Evolutionary conservation across 1,140 invertebrate genomes (phyloP), one percentile per base, ranked within the genome.

Genomic region (Bombus consobrinus): DNA sequence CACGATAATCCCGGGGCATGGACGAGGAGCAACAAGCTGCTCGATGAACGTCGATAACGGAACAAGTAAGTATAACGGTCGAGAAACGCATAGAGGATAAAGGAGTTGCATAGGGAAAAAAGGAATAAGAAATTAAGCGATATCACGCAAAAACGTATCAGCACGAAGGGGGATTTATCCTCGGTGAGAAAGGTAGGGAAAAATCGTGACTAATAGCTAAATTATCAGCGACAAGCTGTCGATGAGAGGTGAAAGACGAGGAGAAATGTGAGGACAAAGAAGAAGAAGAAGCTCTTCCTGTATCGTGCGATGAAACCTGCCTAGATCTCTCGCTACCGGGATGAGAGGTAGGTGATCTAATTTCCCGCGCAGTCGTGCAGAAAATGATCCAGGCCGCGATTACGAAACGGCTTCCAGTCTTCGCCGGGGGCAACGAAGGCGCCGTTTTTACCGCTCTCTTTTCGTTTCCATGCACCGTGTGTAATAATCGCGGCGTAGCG

Each of bases 331-430:
- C 90, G 93, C 93, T 94, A 95, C 94, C 92, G 93, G 93, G 94
- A 94, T 93, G 93, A 88, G 93, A 93, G 94, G 92, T 94, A 93
- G 94, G 92, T 95, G 95, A 95, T 95, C 95, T 94, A 95, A 95
- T 95, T 95, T 95, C 94, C 92, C 93, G 93, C 81, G 93, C 94
- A 95, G 94, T 95, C 94, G 94, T 95, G 95, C 94, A 95, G 95
- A 95, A 95, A 95, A 95, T 95, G 93, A 95, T 95, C 93, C 92
- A 90, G 87, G 91, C 91, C 90, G 92, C 93, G 94, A 95, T 95
- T 95, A 95, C 93, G 94, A 95, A 95, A 95, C 93, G 92, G 94
- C 94, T 95, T 94, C 94, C 93, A 95, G 94, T 95, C 94, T 94
- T 94, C 91, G 94, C 93, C 92, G 92, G 92, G 91, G 89, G 92